A percentile compares a stretch with the other conserved stretches of the same genome.
phyloP scores from a whole-genome alignment of 1,140 invertebrate species.

The Caenorhabditis remanei region DNA sequence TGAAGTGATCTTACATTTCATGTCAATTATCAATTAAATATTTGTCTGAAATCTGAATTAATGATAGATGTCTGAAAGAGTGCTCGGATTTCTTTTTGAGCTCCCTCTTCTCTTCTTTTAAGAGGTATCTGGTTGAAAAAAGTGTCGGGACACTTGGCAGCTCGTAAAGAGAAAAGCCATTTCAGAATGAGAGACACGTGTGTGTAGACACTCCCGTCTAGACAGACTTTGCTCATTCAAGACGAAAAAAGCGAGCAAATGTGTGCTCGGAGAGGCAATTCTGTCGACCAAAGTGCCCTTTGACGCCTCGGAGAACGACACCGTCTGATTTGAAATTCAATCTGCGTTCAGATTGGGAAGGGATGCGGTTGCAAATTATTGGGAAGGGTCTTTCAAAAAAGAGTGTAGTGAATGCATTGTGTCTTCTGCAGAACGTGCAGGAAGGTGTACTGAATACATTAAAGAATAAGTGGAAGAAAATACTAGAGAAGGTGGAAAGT shows the following conservation, averaged over 20 bases:
- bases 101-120: not conserved
- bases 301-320: not conserved
- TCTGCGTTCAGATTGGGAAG: not conserved
- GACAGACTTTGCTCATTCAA: constrained; percentile 30
- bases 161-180: constrained; percentile 20
- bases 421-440: too few species aligned
- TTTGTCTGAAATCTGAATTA: not conserved
- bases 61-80: not conserved
- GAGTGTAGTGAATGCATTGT: too few species aligned
- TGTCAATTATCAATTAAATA: too few species aligned
- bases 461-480: too few species aligned
- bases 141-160: not conserved
- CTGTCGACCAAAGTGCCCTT: not conserved
- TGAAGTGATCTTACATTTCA: too few species aligned
- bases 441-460: too few species aligned
- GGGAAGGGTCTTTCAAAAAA: too few species aligned
- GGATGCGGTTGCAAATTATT: not conserved
- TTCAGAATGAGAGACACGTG: not conserved
- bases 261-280: not conserved
- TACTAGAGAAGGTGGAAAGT: too few species aligned
- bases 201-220: not conserved
- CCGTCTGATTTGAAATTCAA: constrained; percentile 16
- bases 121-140: not conserved
- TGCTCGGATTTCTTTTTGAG: not conserved
- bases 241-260: not conserved